Conservation (phyloP, 2,797 vertebrate species). For the Picus viridis region DNA sequence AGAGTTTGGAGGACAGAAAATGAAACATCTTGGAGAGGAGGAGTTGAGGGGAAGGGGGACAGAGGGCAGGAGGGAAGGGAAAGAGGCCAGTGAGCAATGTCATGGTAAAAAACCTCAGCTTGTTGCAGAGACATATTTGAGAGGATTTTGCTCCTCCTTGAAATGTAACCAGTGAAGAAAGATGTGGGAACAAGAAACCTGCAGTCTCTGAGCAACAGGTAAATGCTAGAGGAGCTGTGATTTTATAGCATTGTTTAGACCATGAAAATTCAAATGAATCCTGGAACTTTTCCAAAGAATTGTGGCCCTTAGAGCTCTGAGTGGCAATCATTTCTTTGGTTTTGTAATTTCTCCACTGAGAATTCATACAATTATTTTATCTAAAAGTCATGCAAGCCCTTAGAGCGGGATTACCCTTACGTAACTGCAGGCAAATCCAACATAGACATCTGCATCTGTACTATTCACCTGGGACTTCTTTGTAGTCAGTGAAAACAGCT, state of each 20-base stretch:
- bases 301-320: background rate
- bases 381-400: background rate
- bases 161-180: background rate
- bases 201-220: background rate
- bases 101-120: background rate
- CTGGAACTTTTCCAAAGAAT: background rate
- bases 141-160: background rate
- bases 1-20: background rate
- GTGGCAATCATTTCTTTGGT: background rate
- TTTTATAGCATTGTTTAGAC: background rate
- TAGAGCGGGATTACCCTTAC: background rate
- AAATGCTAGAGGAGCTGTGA: background rate
- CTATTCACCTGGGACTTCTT: background rate
- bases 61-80: background rate
- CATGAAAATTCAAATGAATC: background rate
- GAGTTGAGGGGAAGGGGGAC: background rate
- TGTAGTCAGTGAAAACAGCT: background rate
- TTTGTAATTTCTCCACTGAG: background rate
- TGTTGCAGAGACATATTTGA: background rate
- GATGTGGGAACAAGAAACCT: background rate
- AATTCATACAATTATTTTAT: background rate
- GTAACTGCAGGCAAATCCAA: background rate
- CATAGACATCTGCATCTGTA: background rate
- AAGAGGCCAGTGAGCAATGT: background rate
- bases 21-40: background rate